A percentile compares a stretch with the other conserved stretches of the same genome.
Evolutionary conservation across 2,888 invertebrate genomes (phyloP).

Genomic region (Cosmia pyralina): DNA sequence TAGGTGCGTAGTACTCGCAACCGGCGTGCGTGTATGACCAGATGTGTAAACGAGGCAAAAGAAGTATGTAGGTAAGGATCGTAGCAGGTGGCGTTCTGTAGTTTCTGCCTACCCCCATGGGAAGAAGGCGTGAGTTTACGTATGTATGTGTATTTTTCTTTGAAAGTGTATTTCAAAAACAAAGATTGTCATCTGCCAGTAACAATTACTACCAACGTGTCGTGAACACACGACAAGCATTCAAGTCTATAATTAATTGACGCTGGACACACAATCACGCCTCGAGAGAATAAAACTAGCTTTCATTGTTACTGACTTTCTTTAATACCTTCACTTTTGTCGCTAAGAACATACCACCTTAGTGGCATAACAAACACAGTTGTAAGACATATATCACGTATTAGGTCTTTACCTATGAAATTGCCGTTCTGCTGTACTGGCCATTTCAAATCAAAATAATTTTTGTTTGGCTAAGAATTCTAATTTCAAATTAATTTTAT

Average conservation of each 20-base stretch:
- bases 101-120: too few species aligned
- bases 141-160: background rate
- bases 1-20: too few species aligned
- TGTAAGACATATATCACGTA: background rate
- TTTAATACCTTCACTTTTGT: constrained; percentile 34
- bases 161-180: background rate
- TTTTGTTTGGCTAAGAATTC: too few species aligned
- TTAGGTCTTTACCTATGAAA: too few species aligned
- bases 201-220: background rate
- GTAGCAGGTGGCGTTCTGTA: too few species aligned
- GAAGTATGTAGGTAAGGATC: too few species aligned
- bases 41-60: too few species aligned
- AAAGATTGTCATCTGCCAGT: constrained; percentile 16
- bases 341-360: background rate
- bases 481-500: too few species aligned
- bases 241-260: constrained; percentile 23
- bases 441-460: too few species aligned
- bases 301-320: constrained; percentile 40
- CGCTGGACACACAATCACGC: constrained; percentile 18
- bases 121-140: too few species aligned
- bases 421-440: too few species aligned
- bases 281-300: constrained; percentile 24
- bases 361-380: background rate
- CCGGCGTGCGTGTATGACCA: too few species aligned
- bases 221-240: constrained; percentile 27